Conservation (phyloP, 1,140 invertebrate species). For the Drosophila mauritiana region DNA sequence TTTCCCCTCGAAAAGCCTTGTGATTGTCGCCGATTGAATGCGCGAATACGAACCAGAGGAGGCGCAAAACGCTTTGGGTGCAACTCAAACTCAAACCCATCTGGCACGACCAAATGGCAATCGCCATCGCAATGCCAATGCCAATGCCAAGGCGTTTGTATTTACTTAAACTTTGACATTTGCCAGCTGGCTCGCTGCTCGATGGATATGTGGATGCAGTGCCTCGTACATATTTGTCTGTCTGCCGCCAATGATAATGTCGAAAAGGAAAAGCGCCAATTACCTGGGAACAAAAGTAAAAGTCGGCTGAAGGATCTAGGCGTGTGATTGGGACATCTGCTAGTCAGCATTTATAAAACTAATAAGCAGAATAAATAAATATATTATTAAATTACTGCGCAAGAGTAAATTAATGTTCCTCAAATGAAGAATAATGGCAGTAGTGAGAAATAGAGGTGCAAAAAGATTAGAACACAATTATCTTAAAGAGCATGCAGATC, state of each 20-base stretch:
- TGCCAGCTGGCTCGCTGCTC: slow-evolving; percentile 55
- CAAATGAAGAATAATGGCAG: neutral
- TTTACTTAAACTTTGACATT: slow-evolving; percentile 81
- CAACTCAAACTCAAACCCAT: slow-evolving; percentile 56
- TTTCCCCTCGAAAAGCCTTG: slow-evolving; percentile 59
- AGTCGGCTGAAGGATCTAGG: slow-evolving; percentile 22
- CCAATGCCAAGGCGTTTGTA: slow-evolving; percentile 60
- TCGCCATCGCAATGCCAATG: slow-evolving; percentile 23
- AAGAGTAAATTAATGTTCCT: neutral
- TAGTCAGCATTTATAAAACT: neutral
- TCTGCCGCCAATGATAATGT: slow-evolving; percentile 40
- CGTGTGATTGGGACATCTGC: slow-evolving; percentile 9
- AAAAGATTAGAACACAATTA: too few species aligned
- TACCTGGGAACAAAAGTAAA: slow-evolving; percentile 49
- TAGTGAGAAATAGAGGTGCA: neutral
- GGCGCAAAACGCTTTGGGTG: slow-evolving; percentile 66
- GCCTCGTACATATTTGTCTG: slow-evolving; percentile 45
- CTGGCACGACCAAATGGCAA: slow-evolving; percentile 62
- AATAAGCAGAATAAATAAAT: neutral
- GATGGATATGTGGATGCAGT: slow-evolving; percentile 39
- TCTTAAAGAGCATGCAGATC: too few species aligned
- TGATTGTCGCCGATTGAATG: slow-evolving; percentile 80
- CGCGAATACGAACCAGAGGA: slow-evolving; percentile 61
- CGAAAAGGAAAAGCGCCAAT: slow-evolving; percentile 67
- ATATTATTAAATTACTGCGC: too few species aligned